Base-by-base conservation (phyloP, 2,888 invertebrate species). In the Pseudococcus viburni region DNA sequence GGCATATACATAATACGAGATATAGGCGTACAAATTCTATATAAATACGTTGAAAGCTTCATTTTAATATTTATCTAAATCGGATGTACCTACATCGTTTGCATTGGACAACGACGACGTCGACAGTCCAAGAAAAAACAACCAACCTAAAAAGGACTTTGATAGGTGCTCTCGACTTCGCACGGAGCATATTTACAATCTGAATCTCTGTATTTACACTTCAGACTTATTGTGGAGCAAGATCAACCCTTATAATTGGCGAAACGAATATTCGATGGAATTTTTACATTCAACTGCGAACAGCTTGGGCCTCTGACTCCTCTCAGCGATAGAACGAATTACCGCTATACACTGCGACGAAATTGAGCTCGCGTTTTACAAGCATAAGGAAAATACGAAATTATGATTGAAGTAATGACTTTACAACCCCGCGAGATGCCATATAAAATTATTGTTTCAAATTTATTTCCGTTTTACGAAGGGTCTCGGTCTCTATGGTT, bases 351-450 rank as follows among this genome's bases (percentile, higher is more conserved):
- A 26, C 19, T 3, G 19, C 46, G 39, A 46, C n/a, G 46, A 46
- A 83, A 46, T 83, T 39, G 42, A 83, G 46, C 33, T 15, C 39
- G 80, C 9, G 19, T 19, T 83, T 83, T 83, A 46, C 46, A 22
- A 55, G 59, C 88, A 80, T 80, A 80, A 88, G 88, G 88, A 88
- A 55, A 48, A 83, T 39, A 80, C 88, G 83, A 88, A 88, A 88
- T 88, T 88, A 88, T 80, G 80, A 88, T 80, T 51, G 88, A 88
- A 88, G 80, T 88, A 88, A 88, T 88, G 88, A 88, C 88, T 88
- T 88, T 88, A 88, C 88, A 88, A 80, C 88, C 88, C 88, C 88
- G 88, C 80, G 39, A 88, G 80, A 80, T 80, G 88, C 88, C 88
- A 80, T 80, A 88, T 80, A 88, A 80, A 80, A 88, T 88, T 80